phyloP scores from a whole-genome alignment of 23 tunicate genomes.

The Phallusia fumigata region DNA sequence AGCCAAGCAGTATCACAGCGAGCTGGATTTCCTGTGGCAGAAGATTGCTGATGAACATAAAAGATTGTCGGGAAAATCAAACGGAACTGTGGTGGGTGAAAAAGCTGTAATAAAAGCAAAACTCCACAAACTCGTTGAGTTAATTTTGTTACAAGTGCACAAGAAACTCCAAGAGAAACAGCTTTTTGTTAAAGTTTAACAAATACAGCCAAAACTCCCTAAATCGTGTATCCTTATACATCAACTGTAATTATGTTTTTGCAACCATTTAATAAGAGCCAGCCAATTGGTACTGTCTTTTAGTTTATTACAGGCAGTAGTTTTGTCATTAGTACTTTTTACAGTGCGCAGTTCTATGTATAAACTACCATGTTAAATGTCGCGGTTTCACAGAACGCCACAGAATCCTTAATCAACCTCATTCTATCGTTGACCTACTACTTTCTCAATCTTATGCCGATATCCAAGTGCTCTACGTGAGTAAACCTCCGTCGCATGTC shows the following conservation, averaged over 20 bases:
- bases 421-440: conserved; percentile 57
- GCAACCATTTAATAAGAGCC: too few relatives aligned
- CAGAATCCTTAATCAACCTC: conserved; percentile 48
- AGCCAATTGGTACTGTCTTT: too few relatives aligned
- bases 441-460: conserved; percentile 67
- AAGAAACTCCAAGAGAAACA: too few relatives aligned
- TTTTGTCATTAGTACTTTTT: too few relatives aligned
- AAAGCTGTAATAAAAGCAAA: background rate
- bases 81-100: background rate
- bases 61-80: conserved; percentile 15
- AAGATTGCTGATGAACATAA: conserved; percentile 51
- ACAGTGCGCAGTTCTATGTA: too few relatives aligned
- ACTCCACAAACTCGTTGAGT: background rate
- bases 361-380: too few relatives aligned
- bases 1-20: conserved; percentile 62
- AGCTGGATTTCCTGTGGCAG: conserved; percentile 76
- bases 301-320: too few relatives aligned
- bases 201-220: too few relatives aligned
- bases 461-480: conserved; percentile 63
- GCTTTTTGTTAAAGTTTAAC: too few relatives aligned
- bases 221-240: too few relatives aligned
- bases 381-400: conserved; percentile 19
- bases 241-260: too few relatives aligned
- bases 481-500: background rate
- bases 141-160: too few relatives aligned